phyloP scores from a whole-genome alignment of 2,797 vertebrate species.

The Channa striata region DNA sequence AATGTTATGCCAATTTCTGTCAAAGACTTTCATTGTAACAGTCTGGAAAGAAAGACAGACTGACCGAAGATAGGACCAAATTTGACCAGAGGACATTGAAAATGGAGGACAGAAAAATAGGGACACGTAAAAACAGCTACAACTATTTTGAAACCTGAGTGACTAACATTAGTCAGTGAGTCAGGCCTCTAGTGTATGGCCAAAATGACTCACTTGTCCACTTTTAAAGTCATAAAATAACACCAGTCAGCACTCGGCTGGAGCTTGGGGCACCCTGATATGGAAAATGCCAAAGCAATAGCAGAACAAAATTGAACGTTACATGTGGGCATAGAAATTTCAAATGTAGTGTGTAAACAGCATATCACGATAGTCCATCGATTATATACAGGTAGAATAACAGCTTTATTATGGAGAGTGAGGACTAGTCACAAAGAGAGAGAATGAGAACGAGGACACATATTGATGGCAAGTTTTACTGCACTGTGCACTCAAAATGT shows the following conservation, averaged over 20 bases:
- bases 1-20: constrained; percentile 9
- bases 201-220: constrained; percentile 1
- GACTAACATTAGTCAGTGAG: constrained; percentile 10
- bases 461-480: too few species aligned
- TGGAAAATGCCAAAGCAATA: too few species aligned
- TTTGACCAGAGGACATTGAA: not conserved
- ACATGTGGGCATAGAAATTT: too few species aligned
- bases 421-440: too few species aligned
- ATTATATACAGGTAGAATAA: too few species aligned
- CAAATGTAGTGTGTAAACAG: too few species aligned
- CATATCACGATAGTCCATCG: too few species aligned
- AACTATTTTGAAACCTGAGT: not conserved
- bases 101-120: not conserved
- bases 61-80: constrained; percentile 17
- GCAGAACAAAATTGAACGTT: too few species aligned
- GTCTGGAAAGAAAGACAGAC: constrained; percentile 5
- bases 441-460: too few species aligned
- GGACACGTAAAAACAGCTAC: not conserved
- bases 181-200: not conserved
- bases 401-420: too few species aligned
- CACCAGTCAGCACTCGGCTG: not conserved
- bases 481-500: too few species aligned
- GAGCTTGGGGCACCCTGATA: too few species aligned
- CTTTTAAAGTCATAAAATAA: not conserved
- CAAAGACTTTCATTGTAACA: constrained; percentile 9